A percentile compares a stretch with the other conserved stretches of the same genome.
Conservation (phyloP, 1,140 invertebrate species). For the Brachionus manjavacas region DNA sequence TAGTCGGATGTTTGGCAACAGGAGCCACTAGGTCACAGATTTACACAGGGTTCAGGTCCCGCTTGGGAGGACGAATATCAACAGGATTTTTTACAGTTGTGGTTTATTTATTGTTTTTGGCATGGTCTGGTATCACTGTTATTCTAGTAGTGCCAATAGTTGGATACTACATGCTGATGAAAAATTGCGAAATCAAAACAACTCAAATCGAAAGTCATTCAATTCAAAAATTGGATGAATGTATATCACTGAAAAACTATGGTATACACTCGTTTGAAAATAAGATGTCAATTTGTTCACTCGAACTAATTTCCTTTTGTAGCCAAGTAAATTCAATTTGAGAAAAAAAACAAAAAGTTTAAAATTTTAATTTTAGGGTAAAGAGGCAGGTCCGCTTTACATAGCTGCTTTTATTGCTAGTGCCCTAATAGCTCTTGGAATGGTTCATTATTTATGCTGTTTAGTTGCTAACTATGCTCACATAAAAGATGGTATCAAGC, state of each 20-base stretch:
- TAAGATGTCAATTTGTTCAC: constrained; percentile 39
- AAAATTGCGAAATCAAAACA: constrained; percentile 38
- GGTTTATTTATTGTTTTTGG: constrained; percentile 29
- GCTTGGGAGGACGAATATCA: constrained; percentile 17
- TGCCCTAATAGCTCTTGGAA: background rate
- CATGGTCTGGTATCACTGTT: constrained; percentile 12
- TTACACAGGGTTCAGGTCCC: constrained; percentile 38
- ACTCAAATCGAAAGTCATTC: constrained; percentile 36
- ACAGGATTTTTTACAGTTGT: constrained; percentile 37
- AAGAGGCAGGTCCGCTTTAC: constrained; percentile 37
- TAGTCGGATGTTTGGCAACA: constrained; percentile 38
- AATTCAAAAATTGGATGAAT: constrained; percentile 33
- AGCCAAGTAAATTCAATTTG: constrained; percentile 7
- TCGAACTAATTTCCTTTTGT: constrained; percentile 12
- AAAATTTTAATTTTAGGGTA: background rate
- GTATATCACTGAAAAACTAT: constrained; percentile 17
- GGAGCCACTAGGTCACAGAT: constrained; percentile 36
- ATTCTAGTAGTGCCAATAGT: constrained; percentile 22
- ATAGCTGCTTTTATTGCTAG: constrained; percentile 18
- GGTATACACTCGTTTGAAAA: constrained; percentile 27
- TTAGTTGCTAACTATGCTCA: constrained; percentile 42
- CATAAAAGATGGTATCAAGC: constrained; percentile 40
- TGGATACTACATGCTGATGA: constrained; percentile 42
- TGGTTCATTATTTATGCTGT: constrained; percentile 38
- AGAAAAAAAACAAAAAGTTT: background rate